Evolutionary conservation across 2,888 invertebrate genomes (phyloP), one percentile per base, ranked within the genome.

Genomic region (Acholoe squamosa): DNA sequence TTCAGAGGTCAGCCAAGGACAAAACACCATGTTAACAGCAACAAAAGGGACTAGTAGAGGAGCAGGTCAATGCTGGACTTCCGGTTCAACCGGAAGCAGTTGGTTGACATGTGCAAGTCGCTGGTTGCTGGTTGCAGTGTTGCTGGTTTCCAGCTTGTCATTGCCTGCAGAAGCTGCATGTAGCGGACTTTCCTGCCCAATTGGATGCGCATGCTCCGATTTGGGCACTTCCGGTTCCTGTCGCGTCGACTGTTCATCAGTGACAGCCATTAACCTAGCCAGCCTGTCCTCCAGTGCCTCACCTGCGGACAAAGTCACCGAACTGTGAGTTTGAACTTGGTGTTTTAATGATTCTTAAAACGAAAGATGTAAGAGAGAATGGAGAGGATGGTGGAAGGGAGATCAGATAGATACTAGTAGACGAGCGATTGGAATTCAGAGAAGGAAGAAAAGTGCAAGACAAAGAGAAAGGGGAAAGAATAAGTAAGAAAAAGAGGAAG

Each of bases 181-280:
- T 71, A 14, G n/a, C 71, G 71, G 71, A n/a, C 61, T 61, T 28
- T n/a, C 25, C 71, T 71, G 71, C 28, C 71, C 71, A 25, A 28
- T 7, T 28, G 71, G 71, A 25, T 71, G 71, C 71, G 28, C 25
- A n/a, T 71, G 25, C 71, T 14, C 71, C 71, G 71, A 71, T 28
- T 25, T 71, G 61, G 61, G 61, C n/a, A 61, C 7, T 71, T 71
- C 71, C 71, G 71, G 71, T 71, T n/a, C 28, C 28, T 71, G 71
- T 71, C 71, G 28, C 25, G 71, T 71, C 5, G 28, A n/a, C 71
- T 71, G 71, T 25, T 71, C 71, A 25, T 71, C 71, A 28, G 31
- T 25, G 31, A 14, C 71, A 3, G 7, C 14, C n/a, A 25, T 71
- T 7, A 25, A 1, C 28, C 25, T 71, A 28, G 25, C 71, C 28